Evolutionary conservation across 2,113 vertebrate genomes (phyloP), one percentile per base, ranked within the genome.

Genomic region (Tragelaphus buxtoni): DNA sequence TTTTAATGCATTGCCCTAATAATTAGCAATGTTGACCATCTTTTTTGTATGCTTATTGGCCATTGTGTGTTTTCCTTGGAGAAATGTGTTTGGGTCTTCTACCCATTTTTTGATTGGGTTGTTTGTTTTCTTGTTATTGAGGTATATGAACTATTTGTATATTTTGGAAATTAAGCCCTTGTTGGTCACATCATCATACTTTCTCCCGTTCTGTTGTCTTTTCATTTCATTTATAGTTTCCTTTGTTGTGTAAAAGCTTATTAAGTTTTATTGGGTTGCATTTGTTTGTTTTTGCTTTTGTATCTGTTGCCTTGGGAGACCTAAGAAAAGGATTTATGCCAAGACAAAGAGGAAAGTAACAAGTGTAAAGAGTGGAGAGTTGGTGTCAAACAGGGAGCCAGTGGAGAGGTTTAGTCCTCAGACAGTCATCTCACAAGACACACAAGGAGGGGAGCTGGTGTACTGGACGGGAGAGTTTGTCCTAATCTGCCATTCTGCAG

Each of bases 401-500:
- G 9, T 24, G 10, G 5, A n/a, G 9, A 55, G 3, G 10, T 35
- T 13, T 1, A 10, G 80, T 58, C 82, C 35, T 60, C 56, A 88
- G 18, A 1, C 0, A 5, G 30, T 20, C 9, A 0, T 10, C 60
- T 79, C 20, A 9, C 16, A 30, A 35, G 45, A 42, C 11, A 14
- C 5, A 7, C 20, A 10, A 7, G 30, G 58, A 45, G 55, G 5
- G 7, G 17, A 13, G 7, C 45, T 13, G 2, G 17, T n/a, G 24
- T 18, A 11, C 55, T 35, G 5, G 39, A 20, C 26, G 5, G 14
- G 28, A 45, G 22, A 13, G 18, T 49, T 42, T 16, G 28, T 61
- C 51, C 56, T 6, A 0, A 3, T 1, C 72, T 42, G 11, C 16
- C 3, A 0, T 28, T 22, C 8, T 16, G 8, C 30, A n/a, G 14